A percentile compares a stretch with the other conserved stretches of the same genome.
Evolutionary conservation across 2,888 invertebrate genomes (phyloP).

Genomic region (Athalia cordata): DNA sequence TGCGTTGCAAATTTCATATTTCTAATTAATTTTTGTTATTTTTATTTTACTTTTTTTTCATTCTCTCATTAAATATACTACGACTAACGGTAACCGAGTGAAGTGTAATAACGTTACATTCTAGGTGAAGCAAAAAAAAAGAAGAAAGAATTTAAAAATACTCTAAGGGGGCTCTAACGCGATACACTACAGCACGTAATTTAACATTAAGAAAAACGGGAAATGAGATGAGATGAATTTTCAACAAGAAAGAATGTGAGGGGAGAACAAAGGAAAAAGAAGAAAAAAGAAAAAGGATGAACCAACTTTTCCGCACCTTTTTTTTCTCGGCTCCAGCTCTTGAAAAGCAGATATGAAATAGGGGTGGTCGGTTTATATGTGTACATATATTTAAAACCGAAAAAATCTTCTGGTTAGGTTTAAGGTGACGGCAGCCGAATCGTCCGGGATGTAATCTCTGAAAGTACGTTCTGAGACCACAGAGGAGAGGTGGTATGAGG

Average conservation of each 20-base stretch:
- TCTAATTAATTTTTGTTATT: not conserved
- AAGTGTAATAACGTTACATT: too few relatives aligned
- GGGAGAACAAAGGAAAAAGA: not conserved
- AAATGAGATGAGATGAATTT: not conserved
- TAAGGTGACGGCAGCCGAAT: constrained; percentile 13
- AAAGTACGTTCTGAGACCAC: constrained; percentile 24
- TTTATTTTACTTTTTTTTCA: not conserved
- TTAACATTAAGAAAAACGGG: too few relatives aligned
- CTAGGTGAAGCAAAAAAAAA: too few relatives aligned
- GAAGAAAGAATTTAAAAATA: too few relatives aligned
- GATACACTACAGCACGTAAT: too few relatives aligned
- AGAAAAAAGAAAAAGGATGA: not conserved
- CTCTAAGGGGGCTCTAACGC: too few relatives aligned
- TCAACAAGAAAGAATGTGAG: not conserved
- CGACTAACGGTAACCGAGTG: too few relatives aligned
- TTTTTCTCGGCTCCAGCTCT: not conserved
- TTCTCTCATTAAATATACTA: too few relatives aligned
- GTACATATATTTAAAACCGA: too few relatives aligned
- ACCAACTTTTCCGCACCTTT: not conserved
- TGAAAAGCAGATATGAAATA: too few relatives aligned
- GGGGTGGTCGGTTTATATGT: too few relatives aligned
- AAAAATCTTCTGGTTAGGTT: too few relatives aligned
- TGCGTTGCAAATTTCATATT: not conserved
- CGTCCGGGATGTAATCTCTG: constrained; percentile 32
- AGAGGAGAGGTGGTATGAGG: not conserved